phyloP scores from a whole-genome alignment of 2,888 invertebrate genomes.

The Pyrgus malvae region DNA sequence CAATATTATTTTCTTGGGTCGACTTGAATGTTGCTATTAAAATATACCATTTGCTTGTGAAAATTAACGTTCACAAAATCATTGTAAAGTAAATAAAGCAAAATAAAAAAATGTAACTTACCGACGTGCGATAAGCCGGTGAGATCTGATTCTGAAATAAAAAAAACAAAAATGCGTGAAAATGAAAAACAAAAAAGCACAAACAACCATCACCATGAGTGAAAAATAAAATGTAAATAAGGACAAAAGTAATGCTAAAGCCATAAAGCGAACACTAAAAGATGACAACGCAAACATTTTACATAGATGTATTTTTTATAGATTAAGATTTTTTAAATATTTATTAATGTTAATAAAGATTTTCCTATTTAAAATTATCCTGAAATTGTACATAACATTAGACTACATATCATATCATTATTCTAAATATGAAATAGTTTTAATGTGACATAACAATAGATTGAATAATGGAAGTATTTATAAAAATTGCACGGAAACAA shows the following conservation, averaged over 20 bases:
- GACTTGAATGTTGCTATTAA: no score
- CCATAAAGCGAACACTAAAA: background rate
- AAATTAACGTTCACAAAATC: background rate
- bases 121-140: slow-evolving; percentile 84
- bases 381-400: no score
- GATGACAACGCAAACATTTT: no score
- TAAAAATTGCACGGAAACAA: background rate
- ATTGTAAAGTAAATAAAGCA: background rate
- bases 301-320: no score
- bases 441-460: no score
- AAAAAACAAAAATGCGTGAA: slow-evolving; percentile 61
- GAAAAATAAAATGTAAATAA: slow-evolving; percentile 3
- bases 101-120: slow-evolving; percentile 62
- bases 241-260: background rate
- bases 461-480: background rate
- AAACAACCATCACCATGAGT: slow-evolving; percentile 8
- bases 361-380: no score
- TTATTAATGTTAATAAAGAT: no score
- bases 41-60: background rate
- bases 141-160: slow-evolving; percentile 84
- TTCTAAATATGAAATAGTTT: no score
- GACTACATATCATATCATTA: no score
- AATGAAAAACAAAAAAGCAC: slow-evolving; percentile 35
- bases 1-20: no score
- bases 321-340: no score